These are phyloP conservation scores for Ylistrum balloti DNA, from an alignment of 1,140 invertebrate species.

Conservation along the genomic window DNA sequence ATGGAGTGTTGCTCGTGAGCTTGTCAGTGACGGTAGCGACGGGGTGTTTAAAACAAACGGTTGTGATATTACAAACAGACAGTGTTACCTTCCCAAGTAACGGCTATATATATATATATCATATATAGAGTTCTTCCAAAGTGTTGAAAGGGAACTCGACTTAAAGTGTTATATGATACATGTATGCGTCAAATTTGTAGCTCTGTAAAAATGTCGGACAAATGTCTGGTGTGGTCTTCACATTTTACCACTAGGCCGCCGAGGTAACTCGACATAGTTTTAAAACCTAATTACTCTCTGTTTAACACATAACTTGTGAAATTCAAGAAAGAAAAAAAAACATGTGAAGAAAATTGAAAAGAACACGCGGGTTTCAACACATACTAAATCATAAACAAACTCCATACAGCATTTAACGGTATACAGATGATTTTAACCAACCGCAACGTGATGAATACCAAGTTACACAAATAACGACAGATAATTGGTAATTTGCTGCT, in stretches of 20 bases:
- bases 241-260: not conserved
- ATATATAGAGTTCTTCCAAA: not conserved
- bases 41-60: not conserved
- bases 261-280: slow-evolving; percentile 14
- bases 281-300: not conserved
- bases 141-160: slow-evolving; percentile 30
- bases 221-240: not conserved
- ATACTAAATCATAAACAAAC: not conserved
- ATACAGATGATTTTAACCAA: not conserved
- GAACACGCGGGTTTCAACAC: slow-evolving; percentile 30
- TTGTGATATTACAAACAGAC: not conserved
- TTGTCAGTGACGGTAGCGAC: not conserved
- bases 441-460: not conserved
- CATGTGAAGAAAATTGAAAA: slow-evolving; percentile 19
- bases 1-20: not conserved
- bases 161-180: not conserved
- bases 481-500: not conserved
- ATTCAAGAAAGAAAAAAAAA: not conserved
- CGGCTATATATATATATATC: not conserved
- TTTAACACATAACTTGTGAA: not conserved
- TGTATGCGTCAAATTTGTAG: slow-evolving; percentile 25
- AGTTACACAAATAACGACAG: not conserved
- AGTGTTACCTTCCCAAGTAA: not conserved
- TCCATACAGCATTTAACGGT: not conserved
- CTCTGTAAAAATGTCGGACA: slow-evolving; percentile 1